These are phyloP conservation scores for Vireo altiloquus DNA, from an alignment of 2,113 vertebrate species.

Conservation along the genomic window DNA sequence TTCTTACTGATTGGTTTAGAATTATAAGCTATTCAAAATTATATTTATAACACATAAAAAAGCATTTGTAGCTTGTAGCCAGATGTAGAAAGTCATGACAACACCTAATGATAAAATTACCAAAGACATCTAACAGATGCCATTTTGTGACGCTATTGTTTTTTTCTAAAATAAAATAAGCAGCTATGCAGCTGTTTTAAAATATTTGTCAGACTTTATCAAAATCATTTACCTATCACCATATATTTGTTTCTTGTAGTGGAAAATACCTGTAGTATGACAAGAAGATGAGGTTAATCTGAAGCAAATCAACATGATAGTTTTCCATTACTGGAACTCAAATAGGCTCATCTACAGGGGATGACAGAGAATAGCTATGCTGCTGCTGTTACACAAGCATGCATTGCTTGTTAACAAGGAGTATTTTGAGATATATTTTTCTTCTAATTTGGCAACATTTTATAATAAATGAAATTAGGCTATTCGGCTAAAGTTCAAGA, in stretches of 20 bases:
- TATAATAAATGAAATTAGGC: neutral
- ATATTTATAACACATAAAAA: neutral
- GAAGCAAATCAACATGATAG: constrained; percentile 61
- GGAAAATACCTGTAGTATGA: constrained; percentile 56
- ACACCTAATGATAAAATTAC: constrained; percentile 30
- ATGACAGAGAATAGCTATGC: constrained; percentile 38
- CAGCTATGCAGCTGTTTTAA: constrained; percentile 39
- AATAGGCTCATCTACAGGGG: constrained; percentile 42
- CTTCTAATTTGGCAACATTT: neutral
- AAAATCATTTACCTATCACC: constrained; percentile 61
- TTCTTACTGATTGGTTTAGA: neutral
- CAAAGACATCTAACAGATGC: constrained; percentile 38
- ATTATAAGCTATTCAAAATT: neutral
- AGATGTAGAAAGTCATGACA: constrained; percentile 5
- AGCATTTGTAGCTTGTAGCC: neutral
- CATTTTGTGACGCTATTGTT: constrained; percentile 3
- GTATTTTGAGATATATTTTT: neutral
- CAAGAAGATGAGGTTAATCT: constrained; percentile 68
- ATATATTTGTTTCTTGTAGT: constrained; percentile 47
- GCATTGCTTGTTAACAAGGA: constrained; percentile 27
- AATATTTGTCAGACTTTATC: constrained; percentile 57
- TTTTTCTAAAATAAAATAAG: constrained; percentile 33
- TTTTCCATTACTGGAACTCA: constrained; percentile 58
- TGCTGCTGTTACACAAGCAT: neutral
- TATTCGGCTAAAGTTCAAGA: neutral